Base-by-base conservation (phyloP, 2,797 vertebrate genomes). In the Hippopotamyrus pictus region DNA sequence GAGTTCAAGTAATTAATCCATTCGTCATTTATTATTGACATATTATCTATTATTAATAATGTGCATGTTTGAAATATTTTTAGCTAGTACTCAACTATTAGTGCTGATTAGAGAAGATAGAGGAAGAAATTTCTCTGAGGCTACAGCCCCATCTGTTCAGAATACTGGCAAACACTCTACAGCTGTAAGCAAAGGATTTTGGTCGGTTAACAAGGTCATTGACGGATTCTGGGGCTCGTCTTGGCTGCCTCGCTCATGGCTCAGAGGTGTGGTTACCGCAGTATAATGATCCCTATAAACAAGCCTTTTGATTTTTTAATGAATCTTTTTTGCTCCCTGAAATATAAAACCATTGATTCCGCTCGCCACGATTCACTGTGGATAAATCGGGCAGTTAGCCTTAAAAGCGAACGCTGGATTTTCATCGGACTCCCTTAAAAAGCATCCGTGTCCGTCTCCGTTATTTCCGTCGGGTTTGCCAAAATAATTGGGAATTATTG, bases 401-500 rank as follows among this genome's bases (percentile, higher is more conserved):
- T 44, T 44, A 65, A 88, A 25, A 25, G 37, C 5, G n/a, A 65
- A 69, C 5, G 29, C 37, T 7, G 37, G 37, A 44, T n/a, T 65
- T 65, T 46, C 54, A 46, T 44, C 12, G 14, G 19, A 12, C 59
- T 65, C 19, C 54, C 19, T 88, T 88, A 87, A 59, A 46, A 87
- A 9, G 19, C 33, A 57, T 62, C 86, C 37, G 9, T 46, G n/a
- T 51, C 22, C 1, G 14, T 50, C 57, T 65, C 33, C 29, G 9
- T 57, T 87, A 65, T 69, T 65, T 25, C 86, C 44, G 19, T 29
- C 41, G 46, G 44, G 59, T 88, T 65, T 88, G 44, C 37, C 11
- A 3, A 65, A 62, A 88, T 88, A 88, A 88, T 88, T 88, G 59
- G 53, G 85, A 87, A 87, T 87, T 87, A 88, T 65, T 69, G 86